Conservation (phyloP, 2,113 vertebrate genomes). For the Dipodomys merriami region DNA sequence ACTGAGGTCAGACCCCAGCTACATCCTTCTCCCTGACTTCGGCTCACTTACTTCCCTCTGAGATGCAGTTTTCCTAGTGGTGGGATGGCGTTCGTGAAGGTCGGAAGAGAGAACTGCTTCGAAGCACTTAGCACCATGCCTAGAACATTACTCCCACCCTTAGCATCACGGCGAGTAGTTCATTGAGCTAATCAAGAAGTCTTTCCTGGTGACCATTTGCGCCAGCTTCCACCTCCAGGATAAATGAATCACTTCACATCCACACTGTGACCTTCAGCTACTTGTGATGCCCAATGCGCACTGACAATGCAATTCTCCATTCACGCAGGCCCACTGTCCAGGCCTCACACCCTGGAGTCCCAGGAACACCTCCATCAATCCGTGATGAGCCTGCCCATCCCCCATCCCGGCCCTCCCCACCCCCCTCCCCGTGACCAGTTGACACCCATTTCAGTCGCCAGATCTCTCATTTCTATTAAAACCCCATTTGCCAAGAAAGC, state of each 20-base stretch:
- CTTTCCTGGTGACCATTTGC: background rate
- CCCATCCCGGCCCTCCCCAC: too few relatives aligned
- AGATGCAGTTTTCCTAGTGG: background rate
- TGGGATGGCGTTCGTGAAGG: background rate
- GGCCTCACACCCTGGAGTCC: background rate
- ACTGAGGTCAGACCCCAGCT: background rate
- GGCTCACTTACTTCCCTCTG: background rate
- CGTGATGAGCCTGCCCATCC: background rate
- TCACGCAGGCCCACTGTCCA: background rate
- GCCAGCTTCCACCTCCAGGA: background rate
- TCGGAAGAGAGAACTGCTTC: background rate
- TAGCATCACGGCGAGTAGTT: background rate
- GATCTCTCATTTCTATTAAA: slow-evolving; percentile 84
- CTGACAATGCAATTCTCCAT: background rate
- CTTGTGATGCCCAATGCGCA: background rate
- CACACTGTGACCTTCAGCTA: background rate
- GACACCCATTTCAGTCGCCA: slow-evolving; percentile 51
- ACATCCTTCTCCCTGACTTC: background rate
- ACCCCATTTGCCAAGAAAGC: slow-evolving; percentile 87
- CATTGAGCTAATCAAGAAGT: background rate
- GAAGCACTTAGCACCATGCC: background rate
- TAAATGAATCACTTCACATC: background rate
- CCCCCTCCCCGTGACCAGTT: slow-evolving; percentile 66
- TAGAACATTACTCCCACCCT: background rate
- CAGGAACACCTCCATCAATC: background rate